Evolutionary conservation across 1,140 invertebrate genomes (phyloP).

Genomic region (Leguminivora glycinivorella): DNA sequence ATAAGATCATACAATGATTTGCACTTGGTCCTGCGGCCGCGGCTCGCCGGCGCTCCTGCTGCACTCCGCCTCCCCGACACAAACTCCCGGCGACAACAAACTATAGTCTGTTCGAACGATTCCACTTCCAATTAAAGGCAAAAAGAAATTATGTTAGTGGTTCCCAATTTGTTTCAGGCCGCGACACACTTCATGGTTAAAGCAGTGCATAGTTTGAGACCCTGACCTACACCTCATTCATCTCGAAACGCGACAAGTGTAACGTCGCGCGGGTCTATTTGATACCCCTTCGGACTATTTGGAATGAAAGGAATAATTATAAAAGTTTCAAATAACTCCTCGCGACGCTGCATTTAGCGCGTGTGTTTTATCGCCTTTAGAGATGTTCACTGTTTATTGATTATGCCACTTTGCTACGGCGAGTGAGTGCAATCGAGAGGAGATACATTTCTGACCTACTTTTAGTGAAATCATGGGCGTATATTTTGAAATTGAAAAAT

Average conservation of each 20-base stretch:
- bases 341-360: background rate
- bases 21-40: constrained; percentile 1
- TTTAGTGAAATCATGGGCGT: background rate
- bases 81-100: too few relatives aligned
- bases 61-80: too few relatives aligned
- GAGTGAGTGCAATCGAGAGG: background rate
- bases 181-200: too few relatives aligned
- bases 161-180: too few relatives aligned
- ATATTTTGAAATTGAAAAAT: background rate
- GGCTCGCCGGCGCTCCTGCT: constrained; percentile 10
- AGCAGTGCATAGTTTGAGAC: too few relatives aligned
- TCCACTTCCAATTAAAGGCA: too few relatives aligned
- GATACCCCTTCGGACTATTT: background rate
- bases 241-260: background rate
- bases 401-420: too few relatives aligned
- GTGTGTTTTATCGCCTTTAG: background rate
- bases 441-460: background rate
- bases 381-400: too few relatives aligned
- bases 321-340: background rate
- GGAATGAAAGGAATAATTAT: background rate
- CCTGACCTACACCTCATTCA: too few relatives aligned
- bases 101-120: too few relatives aligned
- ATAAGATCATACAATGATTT: constrained; percentile 15
- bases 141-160: too few relatives aligned
- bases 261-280: background rate